These are phyloP conservation scores for Podabrus alpinus DNA, from an alignment of 2,888 invertebrate genomes.

Conservation along the genomic window DNA sequence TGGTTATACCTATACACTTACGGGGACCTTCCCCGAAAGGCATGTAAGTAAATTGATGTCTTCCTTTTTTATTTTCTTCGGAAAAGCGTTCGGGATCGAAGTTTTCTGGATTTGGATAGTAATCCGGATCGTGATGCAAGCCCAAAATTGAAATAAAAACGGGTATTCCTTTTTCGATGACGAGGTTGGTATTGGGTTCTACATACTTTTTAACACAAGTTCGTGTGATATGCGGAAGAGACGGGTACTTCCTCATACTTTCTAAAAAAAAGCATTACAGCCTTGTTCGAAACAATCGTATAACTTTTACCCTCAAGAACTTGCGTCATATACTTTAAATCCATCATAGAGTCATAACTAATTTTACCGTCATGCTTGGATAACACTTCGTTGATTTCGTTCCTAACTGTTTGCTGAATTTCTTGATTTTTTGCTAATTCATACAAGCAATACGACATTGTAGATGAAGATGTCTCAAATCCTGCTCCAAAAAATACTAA, in stretches of 20 bases:
- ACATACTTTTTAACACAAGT: slow-evolving; percentile 38
- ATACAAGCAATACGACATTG: slow-evolving; percentile 62
- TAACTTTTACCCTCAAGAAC: slow-evolving; percentile 57
- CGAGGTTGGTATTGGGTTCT: slow-evolving; percentile 42
- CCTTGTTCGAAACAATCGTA: not conserved
- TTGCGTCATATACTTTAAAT: slow-evolving; percentile 63
- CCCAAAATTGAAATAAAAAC: slow-evolving; percentile 30
- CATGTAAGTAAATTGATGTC: slow-evolving; percentile 28
- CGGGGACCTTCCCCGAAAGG: slow-evolving; percentile 46
- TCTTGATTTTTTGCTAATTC: slow-evolving; percentile 59
- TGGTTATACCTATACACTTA: slow-evolving; percentile 43
- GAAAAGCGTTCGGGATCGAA: slow-evolving; percentile 29
- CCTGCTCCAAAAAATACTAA: slow-evolving; percentile 66
- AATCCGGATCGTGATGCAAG: slow-evolving; percentile 1
- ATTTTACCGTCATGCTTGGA: slow-evolving; percentile 55
- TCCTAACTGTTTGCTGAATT: slow-evolving; percentile 58
- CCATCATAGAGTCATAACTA: too few species aligned
- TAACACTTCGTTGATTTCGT: slow-evolving; percentile 56
- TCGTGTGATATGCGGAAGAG: slow-evolving; percentile 37
- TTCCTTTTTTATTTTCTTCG: slow-evolving; percentile 2
- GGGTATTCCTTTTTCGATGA: slow-evolving; percentile 46
- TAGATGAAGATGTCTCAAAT: slow-evolving; percentile 66
- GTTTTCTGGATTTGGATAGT: slow-evolving; percentile 19
- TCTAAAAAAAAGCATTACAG: slow-evolving; percentile 37
- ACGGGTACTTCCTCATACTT: slow-evolving; percentile 49